phyloP scores from a whole-genome alignment of 2,113 vertebrate species.

The Semnopithecus entellus region DNA sequence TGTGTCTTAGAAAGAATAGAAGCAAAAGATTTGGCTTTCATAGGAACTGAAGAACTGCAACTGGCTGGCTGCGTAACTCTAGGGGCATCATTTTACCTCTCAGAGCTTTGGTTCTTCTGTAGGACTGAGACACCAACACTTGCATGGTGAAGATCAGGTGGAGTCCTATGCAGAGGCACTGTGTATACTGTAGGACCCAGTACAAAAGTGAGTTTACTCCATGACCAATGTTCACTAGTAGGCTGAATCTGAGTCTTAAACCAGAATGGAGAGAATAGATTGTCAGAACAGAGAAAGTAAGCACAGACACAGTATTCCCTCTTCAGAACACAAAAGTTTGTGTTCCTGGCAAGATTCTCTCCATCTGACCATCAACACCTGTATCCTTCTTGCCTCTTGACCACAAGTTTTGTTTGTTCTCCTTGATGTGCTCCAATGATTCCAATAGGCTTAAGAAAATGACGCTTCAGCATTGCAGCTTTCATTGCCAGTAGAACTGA shows the following conservation, averaged over 20 bases:
- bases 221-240: neutral
- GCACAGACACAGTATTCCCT: no score
- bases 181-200: neutral
- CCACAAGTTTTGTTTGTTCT: neutral
- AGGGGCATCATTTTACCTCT: no score
- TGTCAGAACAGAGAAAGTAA: neutral
- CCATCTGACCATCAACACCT: neutral
- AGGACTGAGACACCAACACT: neutral
- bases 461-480: neutral
- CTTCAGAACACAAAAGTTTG: neutral
- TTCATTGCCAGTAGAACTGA: neutral
- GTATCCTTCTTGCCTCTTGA: neutral
- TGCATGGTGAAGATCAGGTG: neutral
- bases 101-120: neutral
- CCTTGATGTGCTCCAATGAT: neutral
- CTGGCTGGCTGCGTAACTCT: neutral
- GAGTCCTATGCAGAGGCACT: no score
- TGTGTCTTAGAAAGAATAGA: neutral
- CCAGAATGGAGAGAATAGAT: neutral
- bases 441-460: neutral
- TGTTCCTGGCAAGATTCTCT: neutral
- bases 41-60: neutral
- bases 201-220: neutral
- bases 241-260: neutral
- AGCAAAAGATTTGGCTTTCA: neutral